Conservation (phyloP, 2,113 vertebrate species). For the Phrynocephalus versicolor region DNA sequence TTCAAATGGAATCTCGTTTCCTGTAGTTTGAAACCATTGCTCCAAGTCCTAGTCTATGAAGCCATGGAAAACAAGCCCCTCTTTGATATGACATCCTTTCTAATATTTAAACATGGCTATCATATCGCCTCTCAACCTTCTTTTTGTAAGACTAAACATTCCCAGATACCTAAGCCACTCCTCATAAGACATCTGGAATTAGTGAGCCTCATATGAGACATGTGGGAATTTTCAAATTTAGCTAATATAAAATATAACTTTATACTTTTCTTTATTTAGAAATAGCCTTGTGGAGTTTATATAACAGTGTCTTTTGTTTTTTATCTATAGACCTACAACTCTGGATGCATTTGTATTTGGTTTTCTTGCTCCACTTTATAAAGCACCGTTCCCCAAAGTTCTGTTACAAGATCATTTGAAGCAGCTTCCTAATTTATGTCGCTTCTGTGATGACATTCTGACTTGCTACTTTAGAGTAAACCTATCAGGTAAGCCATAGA, state of each 20-base stretch:
- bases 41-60: too few species aligned
- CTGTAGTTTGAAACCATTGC: too few species aligned
- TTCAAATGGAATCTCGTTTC: too few species aligned
- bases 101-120: too few species aligned
- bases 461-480: conserved; percentile 82
- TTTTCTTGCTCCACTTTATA: conserved; percentile 90
- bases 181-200: too few species aligned
- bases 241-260: background rate
- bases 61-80: too few species aligned
- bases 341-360: conserved; percentile 97
- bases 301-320: conserved; percentile 4
- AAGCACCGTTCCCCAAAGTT: conserved; percentile 87
- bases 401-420: conserved; percentile 91
- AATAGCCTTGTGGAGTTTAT: fast-evolving
- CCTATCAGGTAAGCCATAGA: conserved; percentile 75
- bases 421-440: conserved; percentile 89
- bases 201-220: background rate
- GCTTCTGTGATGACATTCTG: conserved; percentile 91
- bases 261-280: background rate
- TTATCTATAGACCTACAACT: conserved; percentile 85
- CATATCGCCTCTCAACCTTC: too few species aligned
- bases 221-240: background rate
- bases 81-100: too few species aligned
- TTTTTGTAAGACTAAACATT: too few species aligned
- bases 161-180: too few species aligned